A percentile compares a stretch with the other conserved stretches of the same genome.
Evolutionary conservation across 2,888 invertebrate genomes (phyloP).

Genomic region (Apamea monoglypha): DNA sequence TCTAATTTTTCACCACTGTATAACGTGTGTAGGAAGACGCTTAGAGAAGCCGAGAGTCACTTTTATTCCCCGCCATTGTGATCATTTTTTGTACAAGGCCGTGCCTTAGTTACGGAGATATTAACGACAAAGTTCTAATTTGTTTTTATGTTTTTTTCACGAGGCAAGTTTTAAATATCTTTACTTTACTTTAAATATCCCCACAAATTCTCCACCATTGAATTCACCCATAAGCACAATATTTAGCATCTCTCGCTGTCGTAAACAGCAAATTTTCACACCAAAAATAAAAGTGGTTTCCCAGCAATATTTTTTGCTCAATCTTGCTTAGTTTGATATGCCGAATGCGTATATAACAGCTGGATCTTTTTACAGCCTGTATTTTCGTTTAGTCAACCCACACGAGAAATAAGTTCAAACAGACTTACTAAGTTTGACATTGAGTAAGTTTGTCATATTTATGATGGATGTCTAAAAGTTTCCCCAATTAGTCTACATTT

Average conservation of each 20-base stretch:
- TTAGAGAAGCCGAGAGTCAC: background rate
- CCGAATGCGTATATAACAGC: background rate
- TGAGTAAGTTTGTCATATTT: background rate
- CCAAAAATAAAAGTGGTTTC: background rate
- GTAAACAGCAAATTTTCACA: background rate
- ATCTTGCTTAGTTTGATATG: background rate
- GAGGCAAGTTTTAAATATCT: too few relatives aligned
- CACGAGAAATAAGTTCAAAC: background rate
- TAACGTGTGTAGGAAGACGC: background rate
- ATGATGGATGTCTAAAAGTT: slow-evolving; percentile 19
- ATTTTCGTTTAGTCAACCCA: background rate
- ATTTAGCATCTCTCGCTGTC: background rate
- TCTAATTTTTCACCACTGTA: background rate
- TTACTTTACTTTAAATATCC: too few relatives aligned
- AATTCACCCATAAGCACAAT: background rate
- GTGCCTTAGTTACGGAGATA: background rate
- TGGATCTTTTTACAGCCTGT: background rate
- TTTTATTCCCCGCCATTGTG: background rate
- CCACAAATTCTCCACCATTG: background rate
- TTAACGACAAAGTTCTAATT: background rate
- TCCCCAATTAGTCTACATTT: background rate
- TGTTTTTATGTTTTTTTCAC: too few relatives aligned
- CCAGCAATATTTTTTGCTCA: background rate
- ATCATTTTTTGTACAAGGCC: background rate
- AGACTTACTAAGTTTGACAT: too few relatives aligned